phyloP scores from a whole-genome alignment of 2,888 invertebrate genomes.

The Caenorhabditis sinica region DNA sequence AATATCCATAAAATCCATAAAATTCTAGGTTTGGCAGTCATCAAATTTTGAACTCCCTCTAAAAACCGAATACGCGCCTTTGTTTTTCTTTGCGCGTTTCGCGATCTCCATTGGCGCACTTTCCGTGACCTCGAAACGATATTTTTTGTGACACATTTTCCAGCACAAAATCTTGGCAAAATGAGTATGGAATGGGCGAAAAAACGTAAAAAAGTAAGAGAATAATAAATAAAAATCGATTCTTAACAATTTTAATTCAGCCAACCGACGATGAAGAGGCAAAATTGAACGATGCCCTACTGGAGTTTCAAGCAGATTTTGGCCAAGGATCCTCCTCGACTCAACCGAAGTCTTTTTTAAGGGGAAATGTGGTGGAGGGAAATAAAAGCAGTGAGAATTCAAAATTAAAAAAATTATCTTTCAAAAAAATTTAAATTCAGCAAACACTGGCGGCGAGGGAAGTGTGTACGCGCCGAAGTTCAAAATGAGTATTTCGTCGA shows the following conservation, averaged over 20 bases:
- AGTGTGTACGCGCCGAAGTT: conserved; percentile 65
- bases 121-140: background rate
- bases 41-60: background rate
- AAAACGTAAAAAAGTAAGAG: conserved; percentile 60
- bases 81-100: background rate
- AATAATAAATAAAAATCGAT: background rate
- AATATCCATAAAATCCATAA: no score
- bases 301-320: conserved; percentile 67
- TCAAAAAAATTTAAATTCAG: conserved; percentile 42
- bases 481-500: conserved; percentile 43
- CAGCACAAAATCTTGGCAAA: background rate
- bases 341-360: conserved; percentile 92
- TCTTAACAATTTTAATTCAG: conserved; percentile 21
- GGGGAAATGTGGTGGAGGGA: conserved; percentile 92
- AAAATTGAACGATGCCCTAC: conserved; percentile 61
- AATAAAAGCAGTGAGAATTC: conserved; percentile 71
- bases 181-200: conserved; percentile 66
- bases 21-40: no score
- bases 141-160: background rate
- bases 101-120: background rate
- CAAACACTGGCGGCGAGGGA: conserved; percentile 29
- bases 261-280: conserved; percentile 61
- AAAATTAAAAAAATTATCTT: background rate
- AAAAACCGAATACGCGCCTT: conserved; percentile 3
- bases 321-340: conserved; percentile 44